Percentiles rank a stretch among this genome's conserved stretches.
phyloP scores from a whole-genome alignment of 2,113 vertebrate genomes.

The Menidia beryllina region DNA sequence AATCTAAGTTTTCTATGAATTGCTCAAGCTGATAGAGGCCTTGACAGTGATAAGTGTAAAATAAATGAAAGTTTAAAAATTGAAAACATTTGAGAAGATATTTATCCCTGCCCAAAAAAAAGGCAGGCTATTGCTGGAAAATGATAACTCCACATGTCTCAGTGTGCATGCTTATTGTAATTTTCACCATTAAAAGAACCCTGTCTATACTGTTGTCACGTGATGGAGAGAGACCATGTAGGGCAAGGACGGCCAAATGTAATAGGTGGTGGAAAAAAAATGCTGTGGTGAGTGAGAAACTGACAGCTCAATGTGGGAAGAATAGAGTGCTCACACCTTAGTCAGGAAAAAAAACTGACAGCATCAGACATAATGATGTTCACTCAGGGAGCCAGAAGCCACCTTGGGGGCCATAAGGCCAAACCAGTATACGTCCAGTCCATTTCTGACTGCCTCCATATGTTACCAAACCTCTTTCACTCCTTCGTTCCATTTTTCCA shows the following conservation, averaged over 20 bases:
- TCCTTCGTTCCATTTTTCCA: constrained; percentile 4
- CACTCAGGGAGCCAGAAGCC: constrained; percentile 65
- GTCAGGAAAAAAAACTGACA: constrained; percentile 75
- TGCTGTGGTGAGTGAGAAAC: constrained; percentile 57
- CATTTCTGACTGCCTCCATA: constrained; percentile 22
- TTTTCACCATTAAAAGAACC: no score
- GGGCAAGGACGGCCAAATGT: constrained; percentile 34
- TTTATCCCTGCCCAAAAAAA: no score
- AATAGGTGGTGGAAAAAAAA: constrained; percentile 29
- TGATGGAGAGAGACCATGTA: constrained; percentile 16
- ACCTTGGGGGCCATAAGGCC: constrained; percentile 60
- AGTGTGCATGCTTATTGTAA: neutral
- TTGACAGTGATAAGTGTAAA: neutral
- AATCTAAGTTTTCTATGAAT: neutral
- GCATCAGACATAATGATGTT: constrained; percentile 78
- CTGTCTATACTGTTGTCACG: constrained; percentile 24
- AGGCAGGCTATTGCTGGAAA: no score
- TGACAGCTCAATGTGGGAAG: constrained; percentile 72
- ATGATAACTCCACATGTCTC: no score
- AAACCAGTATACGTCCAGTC: constrained; percentile 50
- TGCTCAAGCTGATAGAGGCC: neutral
- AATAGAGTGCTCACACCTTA: constrained; percentile 67
- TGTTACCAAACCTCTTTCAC: neutral
- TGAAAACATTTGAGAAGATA: neutral
- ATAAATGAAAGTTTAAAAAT: no score